Conservation (phyloP, 2,888 invertebrate genomes). For the Pterostichus madidus region DNA sequence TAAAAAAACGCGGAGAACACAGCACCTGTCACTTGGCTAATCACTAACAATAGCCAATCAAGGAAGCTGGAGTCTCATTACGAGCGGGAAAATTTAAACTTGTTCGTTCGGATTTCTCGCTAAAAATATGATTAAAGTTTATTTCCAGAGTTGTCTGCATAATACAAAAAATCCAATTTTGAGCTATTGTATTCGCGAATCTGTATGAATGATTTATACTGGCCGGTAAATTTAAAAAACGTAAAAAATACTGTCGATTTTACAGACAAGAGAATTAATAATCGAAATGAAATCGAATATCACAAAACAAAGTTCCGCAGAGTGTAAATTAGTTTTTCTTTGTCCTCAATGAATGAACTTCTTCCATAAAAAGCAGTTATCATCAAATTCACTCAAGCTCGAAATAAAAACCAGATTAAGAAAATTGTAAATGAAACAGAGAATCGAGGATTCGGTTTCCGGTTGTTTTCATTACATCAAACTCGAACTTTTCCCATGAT, state of each 20-base stretch:
- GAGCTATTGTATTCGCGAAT: constrained; percentile 1
- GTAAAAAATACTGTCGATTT: too few relatives aligned
- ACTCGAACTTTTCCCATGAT: not conserved
- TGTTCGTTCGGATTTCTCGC: too few relatives aligned
- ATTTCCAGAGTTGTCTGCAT: too few relatives aligned
- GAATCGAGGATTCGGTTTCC: not conserved
- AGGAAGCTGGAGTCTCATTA: too few relatives aligned
- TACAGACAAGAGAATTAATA: constrained; percentile 8
- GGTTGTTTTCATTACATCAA: constrained; percentile 8
- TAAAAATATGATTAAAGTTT: too few relatives aligned
- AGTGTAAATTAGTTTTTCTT: constrained; percentile 10
- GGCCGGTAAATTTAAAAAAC: too few relatives aligned
- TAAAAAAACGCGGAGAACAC: too few relatives aligned
- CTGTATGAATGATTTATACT: not conserved
- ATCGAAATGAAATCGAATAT: not conserved
- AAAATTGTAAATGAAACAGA: constrained; percentile 8
- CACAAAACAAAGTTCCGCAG: not conserved
- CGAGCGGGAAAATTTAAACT: too few relatives aligned
- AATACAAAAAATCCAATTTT: not conserved
- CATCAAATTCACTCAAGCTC: not conserved
- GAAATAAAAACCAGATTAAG: constrained; percentile 14
- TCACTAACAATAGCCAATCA: too few relatives aligned
- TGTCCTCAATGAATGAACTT: not conserved
- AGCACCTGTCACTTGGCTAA: too few relatives aligned
- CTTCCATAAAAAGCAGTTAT: not conserved